Evolutionary conservation across 2,888 invertebrate genomes (phyloP).

Genomic region (Pediacus dermestoides): DNA sequence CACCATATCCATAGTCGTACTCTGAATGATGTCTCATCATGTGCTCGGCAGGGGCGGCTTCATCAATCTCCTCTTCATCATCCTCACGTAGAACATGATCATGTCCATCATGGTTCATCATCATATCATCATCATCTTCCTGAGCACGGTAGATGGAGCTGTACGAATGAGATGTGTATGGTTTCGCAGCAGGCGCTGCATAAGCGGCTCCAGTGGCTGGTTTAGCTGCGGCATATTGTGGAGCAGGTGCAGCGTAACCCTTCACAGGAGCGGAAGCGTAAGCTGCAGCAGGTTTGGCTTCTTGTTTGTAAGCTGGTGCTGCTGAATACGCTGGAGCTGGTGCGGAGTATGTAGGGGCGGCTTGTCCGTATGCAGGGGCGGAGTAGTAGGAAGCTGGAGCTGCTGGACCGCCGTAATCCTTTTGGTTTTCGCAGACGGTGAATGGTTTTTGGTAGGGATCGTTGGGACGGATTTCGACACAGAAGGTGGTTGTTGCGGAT

Average conservation of each 20-base stretch:
- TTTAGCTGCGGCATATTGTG: conserved; percentile 19
- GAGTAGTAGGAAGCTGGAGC: conserved; percentile 16
- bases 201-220: conserved; percentile 8
- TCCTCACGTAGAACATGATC: neutral
- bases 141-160: conserved; percentile 21
- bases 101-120: conserved; percentile 20
- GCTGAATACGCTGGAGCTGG: conserved; percentile 24
- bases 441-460: conserved; percentile 45
- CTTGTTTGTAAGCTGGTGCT: conserved; percentile 12
- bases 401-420: conserved; percentile 18
- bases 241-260: conserved; percentile 6
- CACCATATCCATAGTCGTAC: conserved; percentile 6
- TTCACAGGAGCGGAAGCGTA: conserved; percentile 22
- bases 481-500: conserved; percentile 49
- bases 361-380: conserved; percentile 18
- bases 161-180: conserved; percentile 18
- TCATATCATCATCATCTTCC: conserved; percentile 22
- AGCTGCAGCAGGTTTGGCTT: conserved; percentile 2
- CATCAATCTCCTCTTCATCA: neutral
- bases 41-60: no score
- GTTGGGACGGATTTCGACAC: conserved; percentile 50
- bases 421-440: conserved; percentile 44
- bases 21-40: neutral
- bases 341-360: conserved; percentile 19
- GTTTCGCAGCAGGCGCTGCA: conserved; percentile 11